Conservation (phyloP, 2,888 invertebrate genomes). For the Lochmaea crataegi region DNA sequence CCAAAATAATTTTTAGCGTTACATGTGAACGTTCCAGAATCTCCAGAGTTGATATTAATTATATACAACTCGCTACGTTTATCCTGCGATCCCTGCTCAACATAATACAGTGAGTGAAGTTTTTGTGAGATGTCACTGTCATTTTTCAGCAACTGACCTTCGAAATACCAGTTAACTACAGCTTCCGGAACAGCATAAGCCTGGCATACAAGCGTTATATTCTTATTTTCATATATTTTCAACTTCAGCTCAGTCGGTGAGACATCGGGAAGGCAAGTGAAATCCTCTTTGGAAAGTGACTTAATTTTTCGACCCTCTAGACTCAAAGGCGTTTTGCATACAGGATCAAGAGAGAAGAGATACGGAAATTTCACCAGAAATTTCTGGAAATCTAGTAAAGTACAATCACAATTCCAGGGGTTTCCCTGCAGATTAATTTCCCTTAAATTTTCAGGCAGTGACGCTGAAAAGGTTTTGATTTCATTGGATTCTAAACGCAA, state of each 20-base stretch:
- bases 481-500: conserved; percentile 85
- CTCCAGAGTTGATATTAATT: conserved; percentile 78
- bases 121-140: conserved; percentile 76
- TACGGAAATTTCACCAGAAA: conserved; percentile 84
- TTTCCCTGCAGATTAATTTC: conserved; percentile 87
- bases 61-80: conserved; percentile 83
- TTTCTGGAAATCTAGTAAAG: conserved; percentile 78
- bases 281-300: conserved; percentile 74
- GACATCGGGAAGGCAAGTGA: conserved; percentile 85
- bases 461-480: conserved; percentile 77
- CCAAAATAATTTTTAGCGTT: conserved; percentile 89
- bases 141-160: conserved; percentile 82
- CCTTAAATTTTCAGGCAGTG: conserved; percentile 79
- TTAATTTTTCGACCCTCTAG: conserved; percentile 72
- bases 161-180: conserved; percentile 83
- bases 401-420: conserved; percentile 91
- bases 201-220: conserved; percentile 82
- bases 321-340: conserved; percentile 78
- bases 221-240: conserved; percentile 82
- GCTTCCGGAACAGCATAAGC: conserved; percentile 84
- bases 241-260: conserved; percentile 78
- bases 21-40: conserved; percentile 88
- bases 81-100: conserved; percentile 77
- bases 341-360: conserved; percentile 82
- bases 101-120: conserved; percentile 75